These are phyloP conservation scores for Mystacides longicornis DNA, from an alignment of 2,888 invertebrate genomes.

Conservation along the genomic window DNA sequence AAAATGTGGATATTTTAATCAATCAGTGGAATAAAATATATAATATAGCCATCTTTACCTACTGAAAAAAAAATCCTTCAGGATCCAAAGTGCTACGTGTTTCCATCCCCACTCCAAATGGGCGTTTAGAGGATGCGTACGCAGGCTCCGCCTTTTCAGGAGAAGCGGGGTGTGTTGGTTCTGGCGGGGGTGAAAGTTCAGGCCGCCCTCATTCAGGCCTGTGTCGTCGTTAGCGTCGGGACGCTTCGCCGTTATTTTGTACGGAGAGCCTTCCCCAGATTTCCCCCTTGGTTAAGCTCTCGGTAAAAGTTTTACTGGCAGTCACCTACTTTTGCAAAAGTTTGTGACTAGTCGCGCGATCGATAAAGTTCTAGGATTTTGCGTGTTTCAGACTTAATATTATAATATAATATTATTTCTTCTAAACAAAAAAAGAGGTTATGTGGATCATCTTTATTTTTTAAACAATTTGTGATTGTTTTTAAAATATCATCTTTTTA, in stretches of 20 bases:
- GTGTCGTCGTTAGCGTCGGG: slow-evolving; percentile 30
- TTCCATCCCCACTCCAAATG: slow-evolving; percentile 12
- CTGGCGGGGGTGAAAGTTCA: slow-evolving; percentile 24
- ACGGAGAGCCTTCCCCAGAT: slow-evolving; percentile 1
- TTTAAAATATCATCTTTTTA: no score
- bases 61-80: no score
- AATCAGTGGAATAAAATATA: no score
- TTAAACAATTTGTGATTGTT: slow-evolving; percentile 4
- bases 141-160: slow-evolving; percentile 26
- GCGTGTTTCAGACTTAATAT: slow-evolving; percentile 3
- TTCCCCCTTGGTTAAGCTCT: slow-evolving; percentile 4
- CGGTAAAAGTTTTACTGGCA: slow-evolving; percentile 21
- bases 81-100: not conserved
- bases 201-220: slow-evolving; percentile 29
- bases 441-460: slow-evolving; percentile 3
- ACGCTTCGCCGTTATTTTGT: slow-evolving; percentile 5
- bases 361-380: slow-evolving; percentile 15
- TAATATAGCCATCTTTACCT: no score
- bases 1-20: no score
- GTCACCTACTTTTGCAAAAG: slow-evolving; percentile 22
- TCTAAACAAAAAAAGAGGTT: not conserved
- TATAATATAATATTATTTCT: no score
- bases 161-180: slow-evolving; percentile 33
- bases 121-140: slow-evolving; percentile 21
- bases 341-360: slow-evolving; percentile 16